Base-by-base conservation (phyloP, 2,113 vertebrate genomes). In the Lagenorhynchus albirostris region DNA sequence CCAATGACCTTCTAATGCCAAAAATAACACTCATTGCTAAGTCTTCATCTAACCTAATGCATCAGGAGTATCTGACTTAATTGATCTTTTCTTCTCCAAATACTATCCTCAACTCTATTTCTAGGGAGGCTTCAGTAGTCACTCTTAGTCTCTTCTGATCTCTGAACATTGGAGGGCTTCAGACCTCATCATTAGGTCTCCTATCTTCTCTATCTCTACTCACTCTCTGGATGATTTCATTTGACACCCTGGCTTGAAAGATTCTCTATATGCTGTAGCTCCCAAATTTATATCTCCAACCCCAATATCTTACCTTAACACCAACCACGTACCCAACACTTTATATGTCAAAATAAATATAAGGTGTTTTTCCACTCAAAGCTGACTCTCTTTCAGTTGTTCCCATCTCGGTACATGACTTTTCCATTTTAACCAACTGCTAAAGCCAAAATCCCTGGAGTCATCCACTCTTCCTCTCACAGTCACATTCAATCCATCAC, bases 341-440 rank as follows among this genome's bases (percentile, higher is more conserved):
- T 89, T 65, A 12, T 17, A 73, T 65, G 53, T 84, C 89, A 90
- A 74, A 83, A 85, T 20, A 58, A 55, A 80, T 9, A 80, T 25
- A 36, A 58, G 50, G 50, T 83, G 31, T 36, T 84, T 92, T 97
- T 60, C 71, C 23, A 55, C 23, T 76, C 38, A 67, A 47, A 88
- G 29, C 58, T 74, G 26, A 84, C 23, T 6, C 13, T 93, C 70
- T 74, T 67, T 65, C 47, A 83, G 29, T 65, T 73, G 44, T 60
- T 65, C 44, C 60, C 62, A n/a, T 20, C 20, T 68, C 41, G 36
- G 23, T 58, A 63, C 85, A 89, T 89, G 38, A 47, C 9, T 92
- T 97, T 67, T 89, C 67, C 79, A 93, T 89, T 93, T 93, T 82
- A 89, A 81, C 60, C 18, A 53, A 8, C 13, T 62, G 60, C 50